A percentile compares a stretch with the other conserved stretches of the same genome.
phyloP scores from a whole-genome alignment of 1,140 invertebrate species.

The Brachionus plicatilis region DNA sequence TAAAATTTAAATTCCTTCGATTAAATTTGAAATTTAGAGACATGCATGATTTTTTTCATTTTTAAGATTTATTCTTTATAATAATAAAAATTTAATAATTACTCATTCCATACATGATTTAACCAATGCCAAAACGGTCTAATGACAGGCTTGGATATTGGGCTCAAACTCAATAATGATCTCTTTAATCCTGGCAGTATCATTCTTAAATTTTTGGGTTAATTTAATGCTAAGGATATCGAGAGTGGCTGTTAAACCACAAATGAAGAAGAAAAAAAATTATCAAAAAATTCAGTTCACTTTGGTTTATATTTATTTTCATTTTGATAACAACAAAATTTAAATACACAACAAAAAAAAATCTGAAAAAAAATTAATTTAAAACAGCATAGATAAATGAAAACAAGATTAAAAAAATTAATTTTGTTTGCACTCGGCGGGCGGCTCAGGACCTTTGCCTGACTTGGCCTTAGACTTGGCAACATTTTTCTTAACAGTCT shows the following conservation, averaged over 20 bases:
- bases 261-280: neutral
- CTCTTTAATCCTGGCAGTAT: neutral
- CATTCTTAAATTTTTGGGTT: neutral
- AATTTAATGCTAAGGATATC: neutral
- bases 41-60: neutral
- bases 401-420: conserved; percentile 13
- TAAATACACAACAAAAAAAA: conserved; percentile 15
- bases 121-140: conserved; percentile 41
- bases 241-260: neutral
- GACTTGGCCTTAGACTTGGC: neutral
- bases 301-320: conserved; percentile 19
- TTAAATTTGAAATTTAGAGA: neutral
- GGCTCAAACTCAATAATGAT: neutral
- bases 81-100: neutral
- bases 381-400: conserved; percentile 2
- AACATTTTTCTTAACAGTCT: conserved; percentile 28
- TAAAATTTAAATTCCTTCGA: neutral
- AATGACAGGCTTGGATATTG: neutral
- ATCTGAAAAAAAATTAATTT: conserved; percentile 21
- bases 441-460: conserved; percentile 29
- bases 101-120: conserved; percentile 39
- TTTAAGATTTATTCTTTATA: too few species aligned
- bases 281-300: neutral
- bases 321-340: neutral
- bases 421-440: conserved; percentile 42